A percentile compares a stretch with the other conserved stretches of the same genome.
Conservation (phyloP, 2,797 vertebrate species). For the Sphenopsis melanotis region DNA sequence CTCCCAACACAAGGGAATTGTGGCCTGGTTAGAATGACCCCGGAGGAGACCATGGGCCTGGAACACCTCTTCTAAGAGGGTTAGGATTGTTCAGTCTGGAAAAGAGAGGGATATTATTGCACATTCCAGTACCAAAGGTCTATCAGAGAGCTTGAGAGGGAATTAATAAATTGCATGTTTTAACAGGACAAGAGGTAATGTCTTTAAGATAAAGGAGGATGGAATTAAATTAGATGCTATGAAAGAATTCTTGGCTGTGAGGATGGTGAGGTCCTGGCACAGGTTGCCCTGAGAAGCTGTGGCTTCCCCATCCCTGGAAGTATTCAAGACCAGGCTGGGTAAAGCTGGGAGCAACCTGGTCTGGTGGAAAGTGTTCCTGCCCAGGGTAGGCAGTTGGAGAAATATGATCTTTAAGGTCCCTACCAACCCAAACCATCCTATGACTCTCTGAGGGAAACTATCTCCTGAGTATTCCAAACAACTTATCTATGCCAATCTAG, state of each 20-base stretch:
- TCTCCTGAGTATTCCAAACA: not conserved
- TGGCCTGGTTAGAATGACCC: too few relatives aligned
- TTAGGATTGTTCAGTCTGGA: not conserved
- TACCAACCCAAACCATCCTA: not conserved
- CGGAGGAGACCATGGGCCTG: too few relatives aligned
- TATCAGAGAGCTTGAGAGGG: not conserved
- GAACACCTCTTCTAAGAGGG: not conserved
- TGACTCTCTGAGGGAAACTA: not conserved
- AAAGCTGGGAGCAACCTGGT: not conserved
- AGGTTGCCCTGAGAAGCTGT: not conserved
- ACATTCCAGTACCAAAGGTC: not conserved
- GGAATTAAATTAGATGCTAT: not conserved
- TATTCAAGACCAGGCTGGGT: not conserved
- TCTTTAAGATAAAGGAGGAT: not conserved
- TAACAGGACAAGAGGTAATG: too few relatives aligned
- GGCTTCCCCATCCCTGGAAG: not conserved
- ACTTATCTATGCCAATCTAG: not conserved
- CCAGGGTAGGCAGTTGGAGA: rapidly evolving
- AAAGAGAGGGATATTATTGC: not conserved
- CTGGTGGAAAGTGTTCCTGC: not conserved
- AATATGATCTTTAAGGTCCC: not conserved
- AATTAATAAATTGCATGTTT: not conserved
- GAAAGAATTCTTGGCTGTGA: not conserved
- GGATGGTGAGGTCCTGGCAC: not conserved
- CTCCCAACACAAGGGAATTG: not conserved